Base-by-base conservation (phyloP, 2,113 vertebrate species). In the Peromyscus leucopus region DNA sequence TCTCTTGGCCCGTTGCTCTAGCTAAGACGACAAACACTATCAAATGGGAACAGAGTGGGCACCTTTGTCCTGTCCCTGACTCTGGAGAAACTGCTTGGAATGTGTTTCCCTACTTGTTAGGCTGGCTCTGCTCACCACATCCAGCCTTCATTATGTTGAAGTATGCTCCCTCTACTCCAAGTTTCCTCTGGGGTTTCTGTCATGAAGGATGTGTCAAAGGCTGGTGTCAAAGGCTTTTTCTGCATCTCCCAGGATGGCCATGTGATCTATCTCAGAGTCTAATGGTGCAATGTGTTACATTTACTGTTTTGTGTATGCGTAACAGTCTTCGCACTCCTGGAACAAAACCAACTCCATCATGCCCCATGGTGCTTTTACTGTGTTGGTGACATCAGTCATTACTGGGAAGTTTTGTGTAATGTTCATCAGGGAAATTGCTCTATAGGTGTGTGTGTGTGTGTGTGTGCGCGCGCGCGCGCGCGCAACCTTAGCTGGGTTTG, bases 211-310 rank as follows among this genome's bases (percentile, higher is more conserved):
- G 63, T 86, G 83, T 85, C 39, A 85, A 83, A 61, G 74, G 80
- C 80, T 39, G 51, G 57, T 83, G 59, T 84, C 59, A 84, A 86
- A 67, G 61, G 84, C 84, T 12, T 80, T 80, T 55, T 80, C 48
- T 80, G 78, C 15, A 19, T 55, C 76, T 55, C 48, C 76, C 48
- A 36, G 61, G 84, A 86, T 22, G 28, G 42, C 33, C 84, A 67
- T 67, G 61, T 85, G 83, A 48, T 86, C 42, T 67, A 7, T 48
- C 61, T 86, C 83, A 46, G 39, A 21, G 42, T 67, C 84, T 36
- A 48, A 33, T 67, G n/a, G 36, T 67, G 42, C 33, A 17, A 16
- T 33, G 2, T 46, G 39, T 19, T 67, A 2, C 46, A 19, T 86
- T 86, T 67, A 48, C 17, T 33, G 28, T 17, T 48, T 48, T 86